Evolutionary conservation across 2,797 vertebrate species (phyloP).

Genomic region (Cirrhinus molitorella): DNA sequence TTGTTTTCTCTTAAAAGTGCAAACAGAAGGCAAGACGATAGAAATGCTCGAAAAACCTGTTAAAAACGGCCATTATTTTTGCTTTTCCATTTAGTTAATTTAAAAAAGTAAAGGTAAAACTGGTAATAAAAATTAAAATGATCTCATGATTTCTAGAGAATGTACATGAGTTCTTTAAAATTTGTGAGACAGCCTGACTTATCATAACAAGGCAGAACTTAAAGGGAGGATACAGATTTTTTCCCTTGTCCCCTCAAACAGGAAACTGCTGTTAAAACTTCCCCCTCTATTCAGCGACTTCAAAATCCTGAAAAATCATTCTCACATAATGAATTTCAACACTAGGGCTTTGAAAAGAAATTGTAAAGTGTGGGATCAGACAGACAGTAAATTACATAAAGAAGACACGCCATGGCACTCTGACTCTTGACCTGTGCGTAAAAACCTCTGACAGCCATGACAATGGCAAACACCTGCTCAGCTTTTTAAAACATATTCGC

Average conservation of each 20-base stretch:
- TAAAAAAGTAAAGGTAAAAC: neutral
- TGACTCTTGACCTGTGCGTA: constrained; percentile 40
- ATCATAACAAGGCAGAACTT: constrained; percentile 72
- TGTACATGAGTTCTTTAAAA: neutral
- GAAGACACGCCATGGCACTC: constrained; percentile 37
- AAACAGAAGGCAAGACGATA: no score
- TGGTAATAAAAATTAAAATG: neutral
- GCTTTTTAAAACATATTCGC: neutral
- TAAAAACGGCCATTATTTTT: no score
- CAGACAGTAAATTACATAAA: constrained; percentile 53
- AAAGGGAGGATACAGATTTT: constrained; percentile 79
- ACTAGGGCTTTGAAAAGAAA: constrained; percentile 70
- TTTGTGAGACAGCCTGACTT: neutral
- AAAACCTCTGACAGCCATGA: constrained; percentile 1
- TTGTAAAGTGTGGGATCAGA: constrained; percentile 45
- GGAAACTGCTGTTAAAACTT: constrained; percentile 75
- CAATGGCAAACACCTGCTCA: constrained; percentile 8
- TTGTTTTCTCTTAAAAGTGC: no score
- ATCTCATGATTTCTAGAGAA: neutral
- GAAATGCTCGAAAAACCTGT: no score
- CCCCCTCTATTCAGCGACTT: constrained; percentile 44
- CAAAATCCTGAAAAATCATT: constrained; percentile 60
- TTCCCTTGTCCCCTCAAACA: constrained; percentile 80
- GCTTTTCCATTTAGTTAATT: neutral
- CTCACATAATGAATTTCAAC: constrained; percentile 42